phyloP scores from a whole-genome alignment of 2,113 vertebrate species.

The Ceratotherium simum region DNA sequence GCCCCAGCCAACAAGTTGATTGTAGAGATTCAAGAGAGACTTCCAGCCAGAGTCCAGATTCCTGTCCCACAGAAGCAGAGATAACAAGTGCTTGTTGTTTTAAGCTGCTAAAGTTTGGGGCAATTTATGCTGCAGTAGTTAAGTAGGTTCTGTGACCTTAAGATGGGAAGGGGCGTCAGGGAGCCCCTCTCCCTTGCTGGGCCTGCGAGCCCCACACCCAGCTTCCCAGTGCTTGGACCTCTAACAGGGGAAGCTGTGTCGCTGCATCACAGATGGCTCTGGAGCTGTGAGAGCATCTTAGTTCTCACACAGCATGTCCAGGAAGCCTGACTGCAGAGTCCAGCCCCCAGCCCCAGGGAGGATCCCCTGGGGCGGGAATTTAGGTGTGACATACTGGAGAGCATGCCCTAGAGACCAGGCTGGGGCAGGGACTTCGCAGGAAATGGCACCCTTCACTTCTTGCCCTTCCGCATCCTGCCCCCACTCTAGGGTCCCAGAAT shows the following conservation, averaged over 20 bases:
- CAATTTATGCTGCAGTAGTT: not conserved
- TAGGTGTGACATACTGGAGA: not conserved
- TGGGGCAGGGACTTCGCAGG: fast-evolving
- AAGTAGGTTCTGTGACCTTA: not conserved
- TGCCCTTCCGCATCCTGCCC: fast-evolving
- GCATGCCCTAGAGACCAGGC: not conserved
- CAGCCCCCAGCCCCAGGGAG: not conserved
- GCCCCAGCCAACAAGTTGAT: fast-evolving
- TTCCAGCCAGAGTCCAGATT: fast-evolving
- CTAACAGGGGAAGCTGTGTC: not conserved
- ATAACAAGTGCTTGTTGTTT: no score
- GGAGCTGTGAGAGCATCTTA: no score
- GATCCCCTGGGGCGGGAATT: not conserved
- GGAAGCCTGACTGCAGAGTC: not conserved
- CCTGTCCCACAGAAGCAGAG: not conserved
- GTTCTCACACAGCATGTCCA: not conserved
- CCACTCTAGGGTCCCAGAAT: fast-evolving
- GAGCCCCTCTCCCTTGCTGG: not conserved
- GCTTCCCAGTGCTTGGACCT: not conserved
- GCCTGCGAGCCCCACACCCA: not conserved
- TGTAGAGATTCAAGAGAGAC: not conserved
- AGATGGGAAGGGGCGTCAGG: fast-evolving
- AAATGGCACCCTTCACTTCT: no score
- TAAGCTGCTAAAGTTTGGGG: not conserved
- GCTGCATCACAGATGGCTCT: not conserved